A percentile compares a stretch with the other conserved stretches of the same genome.
Conservation (phyloP, 2,113 vertebrate species). For the Uropsilus gracilis region DNA sequence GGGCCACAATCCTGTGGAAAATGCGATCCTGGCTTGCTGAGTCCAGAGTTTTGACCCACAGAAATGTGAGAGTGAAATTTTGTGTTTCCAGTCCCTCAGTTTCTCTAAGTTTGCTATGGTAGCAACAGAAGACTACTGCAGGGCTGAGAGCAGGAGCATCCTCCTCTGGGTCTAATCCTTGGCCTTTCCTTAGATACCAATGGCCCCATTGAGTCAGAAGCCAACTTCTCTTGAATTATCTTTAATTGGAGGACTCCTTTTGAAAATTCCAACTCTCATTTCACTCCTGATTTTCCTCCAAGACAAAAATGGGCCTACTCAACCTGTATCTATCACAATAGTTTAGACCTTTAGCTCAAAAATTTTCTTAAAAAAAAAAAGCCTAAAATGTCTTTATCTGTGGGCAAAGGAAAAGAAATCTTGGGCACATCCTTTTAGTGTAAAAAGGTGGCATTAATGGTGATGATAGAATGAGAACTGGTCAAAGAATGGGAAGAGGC, state of each 20-base stretch:
- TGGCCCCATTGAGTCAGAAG: neutral
- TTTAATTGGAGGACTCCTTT: too few relatives aligned
- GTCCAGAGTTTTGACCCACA: neutral
- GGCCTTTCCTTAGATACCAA: neutral
- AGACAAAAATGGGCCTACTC: neutral
- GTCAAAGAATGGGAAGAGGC: neutral
- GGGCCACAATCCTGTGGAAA: neutral
- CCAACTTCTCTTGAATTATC: neutral
- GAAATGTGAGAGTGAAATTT: neutral
- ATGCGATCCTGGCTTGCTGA: neutral
- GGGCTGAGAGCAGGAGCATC: neutral
- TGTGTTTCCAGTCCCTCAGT: neutral
- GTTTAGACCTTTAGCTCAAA: neutral
- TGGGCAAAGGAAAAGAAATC: neutral
- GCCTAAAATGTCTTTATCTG: neutral
- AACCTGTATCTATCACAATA: neutral
- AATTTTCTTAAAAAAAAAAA: neutral
- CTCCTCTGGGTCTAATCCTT: neutral
- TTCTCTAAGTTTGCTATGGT: neutral
- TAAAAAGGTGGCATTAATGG: neutral
- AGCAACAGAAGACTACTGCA: neutral
- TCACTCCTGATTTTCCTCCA: conserved; percentile 1
- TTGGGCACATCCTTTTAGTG: neutral
- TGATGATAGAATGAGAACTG: neutral
- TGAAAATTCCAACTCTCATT: neutral